These are phyloP conservation scores for Brassicogethes aeneus DNA, from an alignment of 2,888 invertebrate genomes.

Conservation along the genomic window DNA sequence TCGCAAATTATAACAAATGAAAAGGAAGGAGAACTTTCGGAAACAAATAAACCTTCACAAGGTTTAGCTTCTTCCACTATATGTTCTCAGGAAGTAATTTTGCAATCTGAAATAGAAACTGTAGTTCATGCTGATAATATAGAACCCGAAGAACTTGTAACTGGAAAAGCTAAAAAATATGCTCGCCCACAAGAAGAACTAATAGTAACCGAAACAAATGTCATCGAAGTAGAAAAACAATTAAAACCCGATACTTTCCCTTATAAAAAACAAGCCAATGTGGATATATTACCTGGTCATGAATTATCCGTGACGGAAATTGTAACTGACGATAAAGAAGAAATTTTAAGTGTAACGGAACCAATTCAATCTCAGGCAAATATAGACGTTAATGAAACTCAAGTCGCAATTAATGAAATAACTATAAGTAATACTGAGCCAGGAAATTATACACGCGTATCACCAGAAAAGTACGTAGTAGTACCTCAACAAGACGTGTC, in stretches of 20 bases:
- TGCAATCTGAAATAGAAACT: conserved; percentile 42
- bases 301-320: conserved; percentile 53
- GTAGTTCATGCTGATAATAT: conserved; percentile 41
- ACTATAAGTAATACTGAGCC: conserved; percentile 39
- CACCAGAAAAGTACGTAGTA: conserved; percentile 39
- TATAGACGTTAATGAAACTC: conserved; percentile 43
- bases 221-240: conserved; percentile 47
- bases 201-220: conserved; percentile 44
- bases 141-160: conserved; percentile 35
- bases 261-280: conserved; percentile 45
- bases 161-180: conserved; percentile 43
- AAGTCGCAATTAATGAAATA: conserved; percentile 46
- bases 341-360: conserved; percentile 36
- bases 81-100: conserved; percentile 40
- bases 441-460: conserved; percentile 39
- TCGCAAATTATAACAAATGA: conserved; percentile 40
- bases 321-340: conserved; percentile 45
- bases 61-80: conserved; percentile 39
- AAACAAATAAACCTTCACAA: conserved; percentile 34
- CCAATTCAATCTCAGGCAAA: conserved; percentile 46
- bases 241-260: conserved; percentile 45
- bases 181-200: conserved; percentile 44
- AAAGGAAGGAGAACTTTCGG: conserved; percentile 34
- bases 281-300: conserved; percentile 49
- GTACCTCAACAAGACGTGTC: conserved; percentile 39